phyloP scores from a whole-genome alignment of 2,797 vertebrate species.

The Poecile montanus region DNA sequence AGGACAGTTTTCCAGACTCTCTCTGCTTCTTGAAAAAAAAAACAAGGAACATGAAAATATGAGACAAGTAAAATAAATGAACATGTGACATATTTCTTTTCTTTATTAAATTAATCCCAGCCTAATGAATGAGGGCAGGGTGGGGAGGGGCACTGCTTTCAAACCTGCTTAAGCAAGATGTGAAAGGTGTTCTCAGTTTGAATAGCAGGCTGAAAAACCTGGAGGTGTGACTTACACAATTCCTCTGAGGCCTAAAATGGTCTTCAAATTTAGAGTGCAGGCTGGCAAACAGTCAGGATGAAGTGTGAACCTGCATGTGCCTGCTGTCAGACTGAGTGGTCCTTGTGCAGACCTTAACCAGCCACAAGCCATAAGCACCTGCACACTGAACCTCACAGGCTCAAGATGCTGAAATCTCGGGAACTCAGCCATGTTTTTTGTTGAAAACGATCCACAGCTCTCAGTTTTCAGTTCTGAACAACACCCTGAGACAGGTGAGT shows the following conservation, averaged over 20 bases:
- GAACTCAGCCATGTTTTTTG: not conserved
- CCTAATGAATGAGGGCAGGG: not conserved
- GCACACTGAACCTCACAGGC: not conserved
- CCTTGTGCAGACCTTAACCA: not conserved
- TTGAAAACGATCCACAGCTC: not conserved
- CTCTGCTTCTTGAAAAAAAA: not conserved
- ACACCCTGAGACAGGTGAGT: not conserved
- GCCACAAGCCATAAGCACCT: not conserved
- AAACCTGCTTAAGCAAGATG: not conserved
- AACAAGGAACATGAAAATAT: not conserved
- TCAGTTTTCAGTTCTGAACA: not conserved
- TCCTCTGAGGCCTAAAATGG: not conserved
- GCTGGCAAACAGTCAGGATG: not conserved
- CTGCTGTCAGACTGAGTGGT: not conserved
- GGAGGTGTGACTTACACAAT: not conserved
- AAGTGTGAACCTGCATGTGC: not conserved
- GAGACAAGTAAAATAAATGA: not conserved
- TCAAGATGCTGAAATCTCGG: not conserved
- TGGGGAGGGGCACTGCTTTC: not conserved
- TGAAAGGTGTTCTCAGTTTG: not conserved
- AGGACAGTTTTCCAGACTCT: not conserved
- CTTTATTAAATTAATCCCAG: not conserved
- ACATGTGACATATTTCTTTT: not conserved
- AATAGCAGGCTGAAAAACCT: not conserved
- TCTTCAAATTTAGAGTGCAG: not conserved